Evolutionary conservation across 1,140 invertebrate genomes (phyloP), one percentile per base, ranked within the genome.

Genomic region (Grapholita molesta): DNA sequence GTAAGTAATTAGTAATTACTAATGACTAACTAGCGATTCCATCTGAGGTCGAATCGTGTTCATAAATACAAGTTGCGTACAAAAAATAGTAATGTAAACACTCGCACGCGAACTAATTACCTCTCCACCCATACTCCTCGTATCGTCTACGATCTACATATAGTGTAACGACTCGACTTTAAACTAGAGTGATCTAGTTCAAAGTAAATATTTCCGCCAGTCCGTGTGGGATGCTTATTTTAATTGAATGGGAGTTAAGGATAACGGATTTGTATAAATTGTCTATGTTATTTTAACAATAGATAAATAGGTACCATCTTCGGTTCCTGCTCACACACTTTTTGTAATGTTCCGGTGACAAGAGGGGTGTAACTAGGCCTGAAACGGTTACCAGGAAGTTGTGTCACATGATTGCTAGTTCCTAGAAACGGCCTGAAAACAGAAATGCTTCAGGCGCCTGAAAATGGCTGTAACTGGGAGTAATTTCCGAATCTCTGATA

Each of bases 201-300:
- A 21, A 21, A 48, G 28, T 61, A 48, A 48, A 21, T 30, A 61
- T 61, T 61, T 61, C 55, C 25, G 55, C 8, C 24, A 61, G 55
- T 32, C 12, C 55, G 55, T 15, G 55, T 61, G 55, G 55, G 55
- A 9, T 61, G 55, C 55, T 61, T 25, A 30, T 61, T 61, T 25
- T 32, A 6, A n/a, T 25, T 61, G n/a, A 61, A 61, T 61, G 25
- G 32, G 42, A 8, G 42, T 48, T 61, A 61, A n/a, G 53, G 25
- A 28, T 61, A 61, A 61, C 55, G 55, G 55, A 61, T 61, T 30
- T 3, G 11, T 61, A 30, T 7, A 18, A 48, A 15, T n/a, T 21
- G 18, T 15, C 18, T 21, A 48, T 48, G 18, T 2, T n/a, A 12
- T 35, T 12, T 3, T 11, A 8, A 11, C 12, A 1, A 11, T 33